These are phyloP conservation scores for Scaptomyza parva DNA, from an alignment of 2,888 invertebrate species.

Conservation along the genomic window DNA sequence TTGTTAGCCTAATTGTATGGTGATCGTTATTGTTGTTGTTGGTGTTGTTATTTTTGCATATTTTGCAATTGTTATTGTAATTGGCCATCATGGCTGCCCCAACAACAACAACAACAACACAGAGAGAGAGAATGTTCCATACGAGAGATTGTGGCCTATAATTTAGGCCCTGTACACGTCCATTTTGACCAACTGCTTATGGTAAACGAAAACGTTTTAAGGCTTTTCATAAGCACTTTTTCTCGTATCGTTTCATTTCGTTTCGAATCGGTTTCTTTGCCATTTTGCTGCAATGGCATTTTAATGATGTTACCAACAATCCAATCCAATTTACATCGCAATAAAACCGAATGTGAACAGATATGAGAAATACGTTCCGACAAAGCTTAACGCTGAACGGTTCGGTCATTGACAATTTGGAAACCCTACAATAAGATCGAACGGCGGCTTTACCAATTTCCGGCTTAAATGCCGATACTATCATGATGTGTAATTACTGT, in stretches of 20 bases:
- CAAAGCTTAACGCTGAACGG: constrained; percentile 50
- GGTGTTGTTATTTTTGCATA: constrained; percentile 58
- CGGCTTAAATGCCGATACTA: constrained; percentile 46
- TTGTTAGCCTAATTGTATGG: constrained; percentile 71
- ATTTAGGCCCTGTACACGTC: constrained; percentile 51
- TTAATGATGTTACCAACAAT: constrained; percentile 49
- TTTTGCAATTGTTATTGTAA: constrained; percentile 75
- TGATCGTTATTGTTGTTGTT: constrained; percentile 29
- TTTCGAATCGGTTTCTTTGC: constrained; percentile 37
- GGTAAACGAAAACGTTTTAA: constrained; percentile 82
- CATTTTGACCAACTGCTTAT: constrained; percentile 74
- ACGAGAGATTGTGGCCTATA: constrained; percentile 22
- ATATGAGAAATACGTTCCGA: constrained; percentile 39
- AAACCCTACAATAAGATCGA: constrained; percentile 28
- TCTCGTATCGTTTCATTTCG: too few species aligned
- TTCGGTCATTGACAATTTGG: constrained; percentile 55
- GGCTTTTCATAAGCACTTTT: constrained; percentile 66
- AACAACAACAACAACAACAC: too few species aligned
- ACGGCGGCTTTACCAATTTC: constrained; percentile 46
- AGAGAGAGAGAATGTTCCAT: constrained; percentile 5
- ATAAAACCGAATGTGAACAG: not conserved
- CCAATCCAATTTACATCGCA: constrained; percentile 35
- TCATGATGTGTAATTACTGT: constrained; percentile 39
- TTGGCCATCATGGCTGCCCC: constrained; percentile 72
- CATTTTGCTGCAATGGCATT: constrained; percentile 41